Percentiles rank a stretch among this genome's conserved stretches.
Conservation (phyloP, 2,888 invertebrate genomes). For the Drosophila falleni region DNA sequence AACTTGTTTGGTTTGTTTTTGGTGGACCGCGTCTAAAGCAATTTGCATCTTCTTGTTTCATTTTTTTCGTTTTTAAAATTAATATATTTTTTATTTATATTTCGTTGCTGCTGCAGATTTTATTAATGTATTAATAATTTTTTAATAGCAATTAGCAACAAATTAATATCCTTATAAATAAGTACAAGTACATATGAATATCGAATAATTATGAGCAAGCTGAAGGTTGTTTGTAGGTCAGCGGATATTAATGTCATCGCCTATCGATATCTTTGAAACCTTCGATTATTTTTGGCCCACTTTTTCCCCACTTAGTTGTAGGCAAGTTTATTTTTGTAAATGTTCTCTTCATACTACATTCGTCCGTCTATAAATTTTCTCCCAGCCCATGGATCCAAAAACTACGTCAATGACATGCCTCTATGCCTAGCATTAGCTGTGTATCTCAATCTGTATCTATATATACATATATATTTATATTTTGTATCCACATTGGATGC, state of each 20-base stretch:
- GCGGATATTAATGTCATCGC: conserved; percentile 61
- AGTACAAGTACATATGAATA: neutral
- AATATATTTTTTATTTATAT: conserved; percentile 26
- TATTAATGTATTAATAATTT: conserved; percentile 51
- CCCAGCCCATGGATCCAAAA: conserved; percentile 45
- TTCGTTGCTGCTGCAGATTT: conserved; percentile 10
- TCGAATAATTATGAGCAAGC: conserved; percentile 11
- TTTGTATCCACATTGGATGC: conserved; percentile 47
- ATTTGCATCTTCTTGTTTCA: conserved; percentile 65
- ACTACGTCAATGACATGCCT: conserved; percentile 77
- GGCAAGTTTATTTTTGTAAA: conserved; percentile 73
- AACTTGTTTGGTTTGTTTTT: conserved; percentile 67
- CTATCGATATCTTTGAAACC: conserved; percentile 36
- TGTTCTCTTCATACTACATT: conserved; percentile 55
- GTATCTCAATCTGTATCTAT: conserved; percentile 31
- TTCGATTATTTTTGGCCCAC: conserved; percentile 73
- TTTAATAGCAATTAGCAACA: conserved; percentile 60
- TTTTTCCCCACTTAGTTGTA: conserved; percentile 34
- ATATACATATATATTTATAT: conserved; percentile 17
- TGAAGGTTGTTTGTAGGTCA: conserved; percentile 74
- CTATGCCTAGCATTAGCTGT: conserved; percentile 52
- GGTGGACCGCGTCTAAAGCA: conserved; percentile 38
- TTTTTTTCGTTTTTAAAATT: conserved; percentile 42
- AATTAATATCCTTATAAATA: conserved; percentile 7
- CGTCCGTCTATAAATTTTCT: conserved; percentile 65